Conservation (phyloP, 2,113 vertebrate species). For the Heptranchias perlo region DNA sequence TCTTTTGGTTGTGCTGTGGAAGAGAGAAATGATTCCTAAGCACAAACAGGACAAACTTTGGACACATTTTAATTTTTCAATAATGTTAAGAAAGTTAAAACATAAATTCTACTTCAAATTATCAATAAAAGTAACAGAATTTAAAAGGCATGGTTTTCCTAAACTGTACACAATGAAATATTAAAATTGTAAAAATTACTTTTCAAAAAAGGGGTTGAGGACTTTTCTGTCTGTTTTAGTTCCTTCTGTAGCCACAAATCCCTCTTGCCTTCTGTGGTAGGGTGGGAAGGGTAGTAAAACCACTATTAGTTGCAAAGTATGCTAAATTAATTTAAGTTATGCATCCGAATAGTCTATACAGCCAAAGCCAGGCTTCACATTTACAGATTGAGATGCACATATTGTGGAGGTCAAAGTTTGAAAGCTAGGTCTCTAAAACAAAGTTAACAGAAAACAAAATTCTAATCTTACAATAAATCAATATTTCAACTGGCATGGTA, state of each 20-base stretch:
- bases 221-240: background rate
- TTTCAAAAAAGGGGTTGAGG: background rate
- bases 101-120: background rate
- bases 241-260: background rate
- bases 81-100: background rate
- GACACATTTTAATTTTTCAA: background rate
- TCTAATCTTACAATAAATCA: background rate
- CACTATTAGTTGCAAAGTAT: background rate
- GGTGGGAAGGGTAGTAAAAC: background rate
- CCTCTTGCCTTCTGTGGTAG: background rate
- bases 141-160: background rate
- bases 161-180: background rate
- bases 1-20: background rate
- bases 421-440: background rate
- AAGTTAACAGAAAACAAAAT: background rate
- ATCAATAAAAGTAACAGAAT: background rate
- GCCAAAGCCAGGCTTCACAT: background rate
- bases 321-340: background rate
- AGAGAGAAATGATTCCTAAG: background rate
- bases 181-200: background rate
- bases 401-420: background rate
- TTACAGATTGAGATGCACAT: background rate
- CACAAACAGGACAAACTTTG: background rate
- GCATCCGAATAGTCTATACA: background rate
- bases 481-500: background rate